These are phyloP conservation scores for Agonopterix heracliana DNA, from an alignment of 2,888 invertebrate species.

Conservation along the genomic window DNA sequence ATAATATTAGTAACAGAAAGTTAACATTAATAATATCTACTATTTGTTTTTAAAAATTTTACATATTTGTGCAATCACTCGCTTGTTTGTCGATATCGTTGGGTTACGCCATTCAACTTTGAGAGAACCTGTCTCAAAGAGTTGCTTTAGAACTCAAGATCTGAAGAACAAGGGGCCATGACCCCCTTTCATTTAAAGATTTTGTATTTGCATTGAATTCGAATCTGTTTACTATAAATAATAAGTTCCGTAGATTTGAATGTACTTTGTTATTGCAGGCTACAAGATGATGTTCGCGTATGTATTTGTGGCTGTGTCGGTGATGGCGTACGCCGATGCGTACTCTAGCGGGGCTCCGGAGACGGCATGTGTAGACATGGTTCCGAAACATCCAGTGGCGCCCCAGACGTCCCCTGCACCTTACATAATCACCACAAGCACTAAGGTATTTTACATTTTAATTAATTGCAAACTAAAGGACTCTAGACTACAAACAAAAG, in stretches of 20 bases:
- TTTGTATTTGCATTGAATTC: constrained; percentile 24
- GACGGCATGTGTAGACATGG: constrained; percentile 79
- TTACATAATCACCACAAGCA: constrained; percentile 70
- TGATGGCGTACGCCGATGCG: constrained; percentile 48
- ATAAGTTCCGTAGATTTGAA: not conserved
- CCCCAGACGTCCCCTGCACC: constrained; percentile 75
- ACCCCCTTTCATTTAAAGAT: constrained; percentile 39
- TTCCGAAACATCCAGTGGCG: constrained; percentile 79
- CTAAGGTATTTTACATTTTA: constrained; percentile 37
- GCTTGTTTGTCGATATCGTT: constrained; percentile 28
- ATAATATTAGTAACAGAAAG: no score
- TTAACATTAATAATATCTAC: no score
- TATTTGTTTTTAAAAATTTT: constrained; percentile 22
- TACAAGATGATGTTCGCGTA: constrained; percentile 37
- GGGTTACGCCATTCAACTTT: constrained; percentile 42
- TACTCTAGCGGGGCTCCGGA: constrained; percentile 81
- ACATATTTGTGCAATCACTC: constrained; percentile 36
- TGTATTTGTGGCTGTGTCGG: constrained; percentile 34
- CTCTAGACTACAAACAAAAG: no score
- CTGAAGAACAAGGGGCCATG: constrained; percentile 58
- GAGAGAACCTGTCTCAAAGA: constrained; percentile 47
- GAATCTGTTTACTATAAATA: not conserved
- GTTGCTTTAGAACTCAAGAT: constrained; percentile 41
- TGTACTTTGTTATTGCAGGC: no score
- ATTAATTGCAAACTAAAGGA: no score